phyloP scores from a whole-genome alignment of 2,888 invertebrate genomes.

The Melanchra persicariae region DNA sequence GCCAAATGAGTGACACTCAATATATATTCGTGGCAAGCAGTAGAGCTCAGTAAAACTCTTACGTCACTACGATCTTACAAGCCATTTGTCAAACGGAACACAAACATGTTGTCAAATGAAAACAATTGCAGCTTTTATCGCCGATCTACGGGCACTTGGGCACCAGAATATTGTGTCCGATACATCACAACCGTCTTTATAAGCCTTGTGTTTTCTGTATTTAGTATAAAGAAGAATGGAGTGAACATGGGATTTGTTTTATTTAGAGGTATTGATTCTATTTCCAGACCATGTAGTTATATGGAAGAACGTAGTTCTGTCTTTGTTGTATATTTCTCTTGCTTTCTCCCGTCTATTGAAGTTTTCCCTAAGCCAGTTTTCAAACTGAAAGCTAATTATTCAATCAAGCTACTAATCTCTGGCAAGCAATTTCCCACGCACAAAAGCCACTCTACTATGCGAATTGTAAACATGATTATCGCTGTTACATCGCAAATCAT shows the following conservation, averaged over 20 bases:
- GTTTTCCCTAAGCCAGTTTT: not conserved
- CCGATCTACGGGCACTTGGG: slow-evolving; percentile 65
- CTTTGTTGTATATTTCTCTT: not conserved
- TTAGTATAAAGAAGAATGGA: slow-evolving; percentile 57
- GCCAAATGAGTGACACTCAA: slow-evolving; percentile 64
- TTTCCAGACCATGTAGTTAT: slow-evolving; percentile 15
- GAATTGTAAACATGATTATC: slow-evolving; percentile 57
- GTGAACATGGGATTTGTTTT: slow-evolving; percentile 40
- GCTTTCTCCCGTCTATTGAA: not conserved
- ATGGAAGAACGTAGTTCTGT: slow-evolving; percentile 14
- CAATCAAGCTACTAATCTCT: slow-evolving; percentile 1
- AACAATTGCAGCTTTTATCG: slow-evolving; percentile 79
- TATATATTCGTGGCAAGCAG: slow-evolving; percentile 63
- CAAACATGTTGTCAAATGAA: slow-evolving; percentile 81
- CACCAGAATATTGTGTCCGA: slow-evolving; percentile 64
- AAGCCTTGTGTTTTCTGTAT: slow-evolving; percentile 51
- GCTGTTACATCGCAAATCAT: slow-evolving; percentile 68
- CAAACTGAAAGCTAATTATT: slow-evolving; percentile 13
- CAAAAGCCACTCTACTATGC: slow-evolving; percentile 36
- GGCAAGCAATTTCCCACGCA: slow-evolving; percentile 14
- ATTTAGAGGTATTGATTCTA: slow-evolving; percentile 40
- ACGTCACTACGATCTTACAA: slow-evolving; percentile 72
- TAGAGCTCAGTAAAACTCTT: slow-evolving; percentile 68
- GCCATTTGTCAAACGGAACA: slow-evolving; percentile 77
- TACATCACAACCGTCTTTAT: slow-evolving; percentile 60